Evolutionary conservation across 2,797 vertebrate species (phyloP).

Genomic region (Manis pentadactyla): DNA sequence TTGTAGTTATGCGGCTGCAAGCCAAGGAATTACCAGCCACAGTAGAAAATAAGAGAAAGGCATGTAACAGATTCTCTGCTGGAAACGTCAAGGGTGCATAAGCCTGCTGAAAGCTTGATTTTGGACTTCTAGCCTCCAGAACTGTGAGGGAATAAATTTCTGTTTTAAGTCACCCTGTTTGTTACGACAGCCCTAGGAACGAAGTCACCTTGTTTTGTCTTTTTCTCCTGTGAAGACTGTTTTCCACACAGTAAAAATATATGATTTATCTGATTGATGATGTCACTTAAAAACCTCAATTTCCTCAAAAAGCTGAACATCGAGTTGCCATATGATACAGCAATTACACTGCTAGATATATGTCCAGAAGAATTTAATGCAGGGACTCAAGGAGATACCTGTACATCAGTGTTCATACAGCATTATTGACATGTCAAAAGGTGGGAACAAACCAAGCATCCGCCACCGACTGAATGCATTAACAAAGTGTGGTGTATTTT

Average conservation of each 20-base stretch:
- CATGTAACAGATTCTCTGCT: background rate
- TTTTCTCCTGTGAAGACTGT: background rate
- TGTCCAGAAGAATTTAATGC: background rate
- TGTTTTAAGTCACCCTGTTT: background rate
- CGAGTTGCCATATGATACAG: background rate
- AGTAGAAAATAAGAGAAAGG: background rate
- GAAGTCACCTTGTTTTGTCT: background rate
- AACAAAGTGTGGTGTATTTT: background rate
- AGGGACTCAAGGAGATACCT: background rate
- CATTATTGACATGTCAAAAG: background rate
- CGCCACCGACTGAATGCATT: background rate
- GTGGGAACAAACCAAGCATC: background rate
- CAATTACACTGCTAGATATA: background rate
- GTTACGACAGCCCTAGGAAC: background rate
- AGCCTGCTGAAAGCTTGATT: background rate
- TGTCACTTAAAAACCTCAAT: constrained; percentile 14
- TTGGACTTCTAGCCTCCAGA: background rate
- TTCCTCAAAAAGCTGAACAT: constrained; percentile 13
- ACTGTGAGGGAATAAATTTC: background rate
- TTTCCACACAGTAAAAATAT: background rate
- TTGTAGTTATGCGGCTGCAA: background rate
- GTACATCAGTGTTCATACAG: background rate
- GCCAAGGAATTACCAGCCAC: background rate
- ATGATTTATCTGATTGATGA: background rate
- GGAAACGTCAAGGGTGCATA: background rate